Conservation (phyloP, 2,797 vertebrate genomes). For the Sebastes trivittatus region DNA sequence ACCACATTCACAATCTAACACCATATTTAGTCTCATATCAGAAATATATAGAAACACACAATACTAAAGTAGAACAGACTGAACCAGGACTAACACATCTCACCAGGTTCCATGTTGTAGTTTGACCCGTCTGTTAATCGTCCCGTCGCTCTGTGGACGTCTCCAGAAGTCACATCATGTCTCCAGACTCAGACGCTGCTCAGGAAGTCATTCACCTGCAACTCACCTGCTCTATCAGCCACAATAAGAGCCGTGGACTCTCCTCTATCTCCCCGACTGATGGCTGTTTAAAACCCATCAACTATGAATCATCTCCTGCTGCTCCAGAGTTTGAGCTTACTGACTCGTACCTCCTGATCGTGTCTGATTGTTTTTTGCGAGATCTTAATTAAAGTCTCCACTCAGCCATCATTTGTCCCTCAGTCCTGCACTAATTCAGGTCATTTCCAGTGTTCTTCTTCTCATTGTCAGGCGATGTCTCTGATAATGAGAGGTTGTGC, state of each 20-base stretch:
- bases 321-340: constrained; percentile 61
- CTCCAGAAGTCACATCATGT: constrained; percentile 22
- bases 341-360: constrained; percentile 70
- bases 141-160: neutral
- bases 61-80: too few relatives aligned
- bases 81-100: neutral
- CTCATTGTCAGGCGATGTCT: constrained; percentile 66
- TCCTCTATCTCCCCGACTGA: constrained; percentile 18
- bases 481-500: constrained; percentile 72
- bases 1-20: too few relatives aligned
- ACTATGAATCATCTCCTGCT: constrained; percentile 56
- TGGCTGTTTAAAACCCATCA: constrained; percentile 61
- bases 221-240: constrained; percentile 52
- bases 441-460: constrained; percentile 59
- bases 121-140: constrained; percentile 13
- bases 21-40: too few relatives aligned
- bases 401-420: constrained; percentile 65
- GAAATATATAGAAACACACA: too few relatives aligned
- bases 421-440: constrained; percentile 64
- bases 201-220: constrained; percentile 46
- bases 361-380: constrained; percentile 74
- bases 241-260: constrained; percentile 14
- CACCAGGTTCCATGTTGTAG: neutral
- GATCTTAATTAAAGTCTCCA: constrained; percentile 69
- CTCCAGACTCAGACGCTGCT: constrained; percentile 24